A percentile compares a stretch with the other conserved stretches of the same genome.
Conservation (phyloP, 2,113 vertebrate genomes). For the Sinocyclocheilus grahami region DNA sequence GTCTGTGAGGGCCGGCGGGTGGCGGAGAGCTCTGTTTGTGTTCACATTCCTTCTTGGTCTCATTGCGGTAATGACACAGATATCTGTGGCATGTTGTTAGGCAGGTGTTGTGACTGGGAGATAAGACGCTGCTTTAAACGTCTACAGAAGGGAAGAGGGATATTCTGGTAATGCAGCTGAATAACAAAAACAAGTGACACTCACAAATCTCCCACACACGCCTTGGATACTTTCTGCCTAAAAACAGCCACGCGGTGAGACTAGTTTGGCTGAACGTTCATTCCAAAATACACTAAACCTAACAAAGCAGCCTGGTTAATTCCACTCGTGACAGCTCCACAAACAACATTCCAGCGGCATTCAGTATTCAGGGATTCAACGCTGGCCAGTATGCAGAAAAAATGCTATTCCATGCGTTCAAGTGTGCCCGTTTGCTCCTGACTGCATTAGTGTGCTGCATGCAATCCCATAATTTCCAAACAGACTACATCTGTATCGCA, state of each 20-base stretch:
- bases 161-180: neutral
- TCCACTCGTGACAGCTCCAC: neutral
- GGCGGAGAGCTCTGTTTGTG: constrained; percentile 5
- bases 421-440: neutral
- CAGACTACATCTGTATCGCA: neutral
- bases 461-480: constrained; percentile 30
- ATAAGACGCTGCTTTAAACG: neutral
- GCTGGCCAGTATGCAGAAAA: constrained; percentile 62
- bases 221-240: neutral
- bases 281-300: neutral
- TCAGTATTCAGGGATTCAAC: constrained; percentile 35
- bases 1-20: constrained; percentile 17
- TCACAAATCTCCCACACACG: neutral
- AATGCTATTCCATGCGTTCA: constrained; percentile 65
- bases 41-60: constrained; percentile 16
- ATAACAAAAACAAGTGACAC: neutral
- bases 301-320: constrained; percentile 10
- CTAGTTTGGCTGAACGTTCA: neutral
- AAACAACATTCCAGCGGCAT: constrained; percentile 25
- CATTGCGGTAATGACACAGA: constrained; percentile 13
- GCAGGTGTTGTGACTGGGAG: constrained; percentile 7
- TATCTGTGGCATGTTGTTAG: constrained; percentile 21
- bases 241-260: neutral
- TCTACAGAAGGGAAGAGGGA: neutral
- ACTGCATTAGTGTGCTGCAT: neutral